These are phyloP conservation scores for Crenuchus spilurus DNA, from an alignment of 2,797 vertebrate species.

Conservation along the genomic window DNA sequence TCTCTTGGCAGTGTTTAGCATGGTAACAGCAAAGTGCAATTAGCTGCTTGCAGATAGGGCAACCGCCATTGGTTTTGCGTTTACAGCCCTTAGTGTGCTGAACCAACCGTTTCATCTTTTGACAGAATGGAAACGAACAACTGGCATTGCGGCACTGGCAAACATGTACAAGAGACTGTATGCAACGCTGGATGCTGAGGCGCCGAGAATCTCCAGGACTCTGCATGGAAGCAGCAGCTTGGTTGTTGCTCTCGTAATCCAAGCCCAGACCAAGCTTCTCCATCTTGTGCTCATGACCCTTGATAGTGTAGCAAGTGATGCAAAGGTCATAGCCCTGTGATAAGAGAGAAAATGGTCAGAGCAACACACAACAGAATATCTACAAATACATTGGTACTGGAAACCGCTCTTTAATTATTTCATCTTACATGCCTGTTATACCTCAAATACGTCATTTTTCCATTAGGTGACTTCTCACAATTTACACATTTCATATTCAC, in stretches of 20 bases:
- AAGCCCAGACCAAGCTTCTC: constrained; percentile 95
- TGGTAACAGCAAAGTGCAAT: constrained; percentile 98
- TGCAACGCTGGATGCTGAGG: constrained; percentile 97
- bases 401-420: neutral
- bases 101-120: constrained; percentile 98
- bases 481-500: neutral
- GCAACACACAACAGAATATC: neutral
- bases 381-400: neutral
- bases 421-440: neutral
- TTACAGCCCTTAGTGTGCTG: constrained; percentile 98
- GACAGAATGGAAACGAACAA: constrained; percentile 95
- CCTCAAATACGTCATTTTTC: neutral
- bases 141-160: constrained; percentile 98
- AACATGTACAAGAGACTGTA: constrained; percentile 96
- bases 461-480: no score
- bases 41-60: constrained; percentile 97
- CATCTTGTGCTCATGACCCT: constrained; percentile 98
- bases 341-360: neutral
- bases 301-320: constrained; percentile 95
- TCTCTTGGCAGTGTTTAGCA: constrained; percentile 98
- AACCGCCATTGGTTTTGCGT: constrained; percentile 95
- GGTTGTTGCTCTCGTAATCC: constrained; percentile 94
- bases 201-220: constrained; percentile 94
- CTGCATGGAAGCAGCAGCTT: constrained; percentile 89
- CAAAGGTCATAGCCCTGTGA: constrained; percentile 95